These are phyloP conservation scores for Poecilia picta DNA, from an alignment of 2,797 vertebrate genomes.

Conservation along the genomic window DNA sequence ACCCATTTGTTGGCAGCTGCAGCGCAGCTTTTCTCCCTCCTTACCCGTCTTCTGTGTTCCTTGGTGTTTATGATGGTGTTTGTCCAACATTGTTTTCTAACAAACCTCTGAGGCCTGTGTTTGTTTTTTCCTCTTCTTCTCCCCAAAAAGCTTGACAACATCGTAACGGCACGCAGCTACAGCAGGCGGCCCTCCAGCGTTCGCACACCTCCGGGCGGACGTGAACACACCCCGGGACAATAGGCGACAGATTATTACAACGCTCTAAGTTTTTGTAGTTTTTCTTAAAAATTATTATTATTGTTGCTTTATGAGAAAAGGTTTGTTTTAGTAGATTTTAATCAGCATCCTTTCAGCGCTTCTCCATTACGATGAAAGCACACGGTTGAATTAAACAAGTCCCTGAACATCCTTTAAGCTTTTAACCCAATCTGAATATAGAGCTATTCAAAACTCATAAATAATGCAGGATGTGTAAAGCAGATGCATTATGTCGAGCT, in stretches of 20 bases:
- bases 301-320: slow-evolving; percentile 13
- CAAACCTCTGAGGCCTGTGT: neutral
- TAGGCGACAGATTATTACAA: neutral
- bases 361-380: slow-evolving; percentile 33
- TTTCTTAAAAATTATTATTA: slow-evolving; percentile 6
- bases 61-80: neutral
- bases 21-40: neutral
- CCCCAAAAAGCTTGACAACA: neutral
- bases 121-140: neutral
- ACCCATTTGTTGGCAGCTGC: neutral
- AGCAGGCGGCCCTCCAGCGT: too few species aligned
- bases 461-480: slow-evolving; percentile 78
- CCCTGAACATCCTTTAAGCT: slow-evolving; percentile 67
- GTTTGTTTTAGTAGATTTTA: slow-evolving; percentile 38
- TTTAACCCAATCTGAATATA: slow-evolving; percentile 72
- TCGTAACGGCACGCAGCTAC: too few species aligned
- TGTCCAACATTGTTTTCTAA: neutral
- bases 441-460: slow-evolving; percentile 68
- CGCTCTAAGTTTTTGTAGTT: neutral
- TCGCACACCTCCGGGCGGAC: neutral
- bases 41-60: neutral
- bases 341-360: slow-evolving; percentile 47
- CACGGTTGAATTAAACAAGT: slow-evolving; percentile 50
- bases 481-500: slow-evolving; percentile 69
- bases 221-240: neutral